Base-by-base conservation (phyloP, 2,113 vertebrate species). In the Clarias magur region DNA sequence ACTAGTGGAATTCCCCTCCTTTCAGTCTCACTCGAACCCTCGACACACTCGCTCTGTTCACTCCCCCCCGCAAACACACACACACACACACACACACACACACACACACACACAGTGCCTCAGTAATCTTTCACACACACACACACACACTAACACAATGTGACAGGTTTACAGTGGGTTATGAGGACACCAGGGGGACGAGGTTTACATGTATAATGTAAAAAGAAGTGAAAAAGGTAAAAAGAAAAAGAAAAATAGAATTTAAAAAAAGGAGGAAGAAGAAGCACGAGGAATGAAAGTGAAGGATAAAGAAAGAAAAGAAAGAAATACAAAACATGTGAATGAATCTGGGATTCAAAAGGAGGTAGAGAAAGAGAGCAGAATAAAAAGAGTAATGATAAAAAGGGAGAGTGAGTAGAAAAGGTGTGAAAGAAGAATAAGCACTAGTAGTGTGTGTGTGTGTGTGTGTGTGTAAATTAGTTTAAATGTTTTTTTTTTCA, bases 1-100 rank as follows among this genome's bases (percentile, higher is more conserved):
- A 9, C 70, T 63, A 7, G 53, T 83, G 38, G 11, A 85, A 80
- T 88, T 87, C 63, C 82, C 82, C 86, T 88, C 86, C 85, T 54
- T n/a, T 25, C 54, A 57, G 9, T 68, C 72, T 84, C 86, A 85
- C 34, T 48, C 27, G 62, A 38, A 48, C 57, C 56, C 81, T 80
- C 65, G n/a, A 72, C n/a, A 80, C 57, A 84, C 82, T 79, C 62
- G 27, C 25, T 2, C n/a, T 1, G n/a, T 5, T n/a, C 25, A n/a
- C 9, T 1, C 65, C 25, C 65, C 63, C 27, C 15, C 67, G 0
- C 30, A 72, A 48, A n/a, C 72, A 11, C 34, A 48, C 17, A 21
- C 72, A 19, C 68, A 19, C 68, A 19, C 72, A 48, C 72, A 73
- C 70, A 73, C 70, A 73, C 70, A 73, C 34, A 73, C 70, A n/a